A percentile compares a stretch with the other conserved stretches of the same genome.
Evolutionary conservation across 2,113 vertebrate genomes (phyloP).

Genomic region (Phrynocephalus versicolor): DNA sequence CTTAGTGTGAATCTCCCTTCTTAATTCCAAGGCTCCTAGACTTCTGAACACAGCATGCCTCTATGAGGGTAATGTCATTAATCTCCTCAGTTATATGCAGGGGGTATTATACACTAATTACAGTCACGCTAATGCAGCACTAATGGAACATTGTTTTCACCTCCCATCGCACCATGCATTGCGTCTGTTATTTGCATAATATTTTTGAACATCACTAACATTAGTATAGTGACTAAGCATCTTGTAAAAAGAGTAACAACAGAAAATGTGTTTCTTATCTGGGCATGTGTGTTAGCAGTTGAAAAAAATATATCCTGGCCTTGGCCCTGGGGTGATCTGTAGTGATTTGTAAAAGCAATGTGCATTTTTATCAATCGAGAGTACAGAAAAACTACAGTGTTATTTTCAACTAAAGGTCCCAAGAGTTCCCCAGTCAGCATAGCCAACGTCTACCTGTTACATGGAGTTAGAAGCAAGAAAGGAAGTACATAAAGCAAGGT

Average conservation of each 20-base stretch:
- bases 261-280: background rate
- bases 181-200: constrained; percentile 27
- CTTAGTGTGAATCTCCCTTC: background rate
- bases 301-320: background rate
- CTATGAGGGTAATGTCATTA: constrained; percentile 24
- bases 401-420: background rate
- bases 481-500: background rate
- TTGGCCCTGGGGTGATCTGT: background rate
- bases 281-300: background rate
- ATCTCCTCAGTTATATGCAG: constrained; percentile 43
- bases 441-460: background rate
- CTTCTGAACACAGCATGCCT: background rate
- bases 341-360: too few species aligned
- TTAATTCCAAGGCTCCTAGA: background rate
- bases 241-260: background rate
- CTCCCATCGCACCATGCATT: constrained; percentile 23
- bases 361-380: background rate
- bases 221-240: background rate
- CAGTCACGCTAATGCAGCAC: constrained; percentile 30
- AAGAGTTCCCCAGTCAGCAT: background rate
- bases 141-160: constrained; percentile 48
- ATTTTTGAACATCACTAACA: constrained; percentile 35
- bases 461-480: background rate
- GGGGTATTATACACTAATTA: constrained; percentile 50
- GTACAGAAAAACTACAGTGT: background rate